Conservation (phyloP, 2,113 vertebrate genomes). For the Bos taurus region DNA sequence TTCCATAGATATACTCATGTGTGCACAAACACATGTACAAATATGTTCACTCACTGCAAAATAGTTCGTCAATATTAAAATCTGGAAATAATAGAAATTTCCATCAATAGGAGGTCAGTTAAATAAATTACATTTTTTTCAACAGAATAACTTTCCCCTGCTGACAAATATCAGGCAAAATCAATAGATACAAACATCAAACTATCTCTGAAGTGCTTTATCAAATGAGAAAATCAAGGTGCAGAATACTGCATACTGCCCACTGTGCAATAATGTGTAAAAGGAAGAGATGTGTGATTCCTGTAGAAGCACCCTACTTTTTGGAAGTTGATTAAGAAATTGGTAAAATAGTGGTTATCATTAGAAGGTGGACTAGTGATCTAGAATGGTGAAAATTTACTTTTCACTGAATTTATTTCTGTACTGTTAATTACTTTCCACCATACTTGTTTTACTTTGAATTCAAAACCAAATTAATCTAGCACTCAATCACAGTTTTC, state of each 20-base stretch:
- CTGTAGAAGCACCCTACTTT: background rate
- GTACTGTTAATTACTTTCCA: background rate
- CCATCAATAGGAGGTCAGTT: background rate
- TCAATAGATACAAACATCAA: background rate
- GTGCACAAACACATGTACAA: background rate
- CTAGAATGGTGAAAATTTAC: background rate
- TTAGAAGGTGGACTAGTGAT: background rate
- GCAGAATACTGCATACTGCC: background rate
- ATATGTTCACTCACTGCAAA: background rate
- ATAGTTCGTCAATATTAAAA: background rate
- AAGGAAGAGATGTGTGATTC: background rate
- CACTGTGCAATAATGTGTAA: background rate
- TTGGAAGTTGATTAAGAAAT: background rate
- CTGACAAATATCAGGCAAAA: background rate
- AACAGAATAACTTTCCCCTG: background rate
- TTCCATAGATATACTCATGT: background rate
- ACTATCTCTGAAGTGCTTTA: background rate
- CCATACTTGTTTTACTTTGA: background rate
- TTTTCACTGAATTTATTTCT: background rate
- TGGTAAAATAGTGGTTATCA: background rate
- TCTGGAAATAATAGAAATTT: background rate
- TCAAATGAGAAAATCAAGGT: background rate
- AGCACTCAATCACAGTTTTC: background rate
- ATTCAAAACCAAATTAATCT: background rate
- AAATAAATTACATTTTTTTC: background rate